Evolutionary conservation across 2,113 vertebrate species (phyloP).

Genomic region (Sapajus apella): DNA sequence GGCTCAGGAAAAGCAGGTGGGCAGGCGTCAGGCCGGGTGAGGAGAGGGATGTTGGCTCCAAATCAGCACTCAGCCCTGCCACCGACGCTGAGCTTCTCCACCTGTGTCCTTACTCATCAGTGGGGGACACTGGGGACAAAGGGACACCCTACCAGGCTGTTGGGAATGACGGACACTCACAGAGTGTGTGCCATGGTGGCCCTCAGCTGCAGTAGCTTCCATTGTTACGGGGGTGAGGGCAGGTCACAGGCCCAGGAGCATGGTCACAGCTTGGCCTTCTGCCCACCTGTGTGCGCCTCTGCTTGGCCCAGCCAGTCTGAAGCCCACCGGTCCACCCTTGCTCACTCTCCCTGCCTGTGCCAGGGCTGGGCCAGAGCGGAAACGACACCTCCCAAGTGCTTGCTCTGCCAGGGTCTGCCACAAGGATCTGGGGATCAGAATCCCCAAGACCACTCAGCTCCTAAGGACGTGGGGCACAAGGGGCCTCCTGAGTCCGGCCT

Average conservation of each 20-base stretch:
- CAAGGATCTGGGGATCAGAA: background rate
- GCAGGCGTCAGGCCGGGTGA: fast-evolving
- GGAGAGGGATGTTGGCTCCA: background rate
- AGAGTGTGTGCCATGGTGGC: background rate
- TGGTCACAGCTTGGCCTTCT: background rate
- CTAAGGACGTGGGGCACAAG: background rate
- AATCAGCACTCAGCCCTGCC: no score
- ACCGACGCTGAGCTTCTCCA: background rate
- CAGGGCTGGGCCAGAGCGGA: background rate
- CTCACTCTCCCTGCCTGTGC: no score
- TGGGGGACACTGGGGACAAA: background rate
- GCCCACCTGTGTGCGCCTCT: no score
- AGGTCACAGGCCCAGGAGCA: background rate
- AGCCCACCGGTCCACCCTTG: background rate
- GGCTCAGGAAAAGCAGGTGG: background rate
- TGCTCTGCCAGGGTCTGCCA: background rate
- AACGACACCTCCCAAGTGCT: background rate
- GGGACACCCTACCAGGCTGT: background rate
- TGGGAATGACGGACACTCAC: background rate
- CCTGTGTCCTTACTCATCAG: background rate
- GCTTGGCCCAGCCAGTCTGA: background rate
- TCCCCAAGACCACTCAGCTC: background rate
- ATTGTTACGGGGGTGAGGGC: background rate
- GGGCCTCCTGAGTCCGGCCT: background rate
- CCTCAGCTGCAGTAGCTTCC: background rate